Conservation (phyloP, 2,797 vertebrate genomes). For the Microctenopoma steveboyesi region DNA sequence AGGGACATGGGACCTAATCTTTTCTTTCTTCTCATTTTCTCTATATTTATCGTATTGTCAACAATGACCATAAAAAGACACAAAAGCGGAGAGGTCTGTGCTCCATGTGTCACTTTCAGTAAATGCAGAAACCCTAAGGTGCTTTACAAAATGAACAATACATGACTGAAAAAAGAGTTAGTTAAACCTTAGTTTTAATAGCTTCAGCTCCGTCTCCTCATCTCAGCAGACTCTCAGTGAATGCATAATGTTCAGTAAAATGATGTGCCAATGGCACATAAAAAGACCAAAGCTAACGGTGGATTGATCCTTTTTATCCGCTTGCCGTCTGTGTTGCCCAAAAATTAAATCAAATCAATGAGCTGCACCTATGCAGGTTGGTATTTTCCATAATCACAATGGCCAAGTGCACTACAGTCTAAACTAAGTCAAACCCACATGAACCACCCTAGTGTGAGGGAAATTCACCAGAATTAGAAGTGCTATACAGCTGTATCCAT, state of each 20-base stretch:
- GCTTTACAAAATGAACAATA: no score
- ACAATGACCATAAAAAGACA: not conserved
- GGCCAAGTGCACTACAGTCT: not conserved
- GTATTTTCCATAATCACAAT: not conserved
- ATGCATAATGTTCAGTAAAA: no score
- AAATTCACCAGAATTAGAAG: not conserved
- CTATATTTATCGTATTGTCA: not conserved
- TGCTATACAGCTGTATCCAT: no score
- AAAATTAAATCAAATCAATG: not conserved
- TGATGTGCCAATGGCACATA: no score
- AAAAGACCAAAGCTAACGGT: no score
- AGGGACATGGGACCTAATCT: not conserved
- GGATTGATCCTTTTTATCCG: not conserved
- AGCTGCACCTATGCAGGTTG: not conserved
- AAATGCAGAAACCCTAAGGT: no score
- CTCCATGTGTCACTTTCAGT: not conserved
- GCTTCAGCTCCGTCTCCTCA: no score
- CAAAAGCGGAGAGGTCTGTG: not conserved
- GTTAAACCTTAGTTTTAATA: no score
- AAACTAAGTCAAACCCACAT: not conserved
- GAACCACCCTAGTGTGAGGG: not conserved
- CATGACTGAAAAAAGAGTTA: no score
- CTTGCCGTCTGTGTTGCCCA: not conserved
- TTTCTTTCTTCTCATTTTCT: not conserved
- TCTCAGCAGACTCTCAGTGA: no score